A percentile compares a stretch with the other conserved stretches of the same genome.
Evolutionary conservation across 2,797 vertebrate species (phyloP).

Genomic region (Hippopotamyrus pictus): DNA sequence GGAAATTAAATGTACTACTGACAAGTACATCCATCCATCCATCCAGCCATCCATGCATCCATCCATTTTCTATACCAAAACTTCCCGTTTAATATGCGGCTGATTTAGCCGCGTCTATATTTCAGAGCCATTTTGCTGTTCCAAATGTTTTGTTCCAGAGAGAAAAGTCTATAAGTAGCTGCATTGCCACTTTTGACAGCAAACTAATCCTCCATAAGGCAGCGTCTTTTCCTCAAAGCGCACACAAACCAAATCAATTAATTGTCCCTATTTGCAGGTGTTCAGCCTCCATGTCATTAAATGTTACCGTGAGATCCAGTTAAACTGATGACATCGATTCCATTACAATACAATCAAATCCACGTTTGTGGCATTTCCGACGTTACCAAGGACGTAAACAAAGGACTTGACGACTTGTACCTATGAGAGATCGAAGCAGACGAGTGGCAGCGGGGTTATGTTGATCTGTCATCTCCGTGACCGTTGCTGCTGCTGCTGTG

Average conservation of each 20-base stretch:
- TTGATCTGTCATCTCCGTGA: background rate
- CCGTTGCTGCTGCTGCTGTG: background rate
- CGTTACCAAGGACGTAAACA: background rate
- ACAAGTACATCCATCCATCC: background rate
- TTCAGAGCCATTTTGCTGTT: background rate
- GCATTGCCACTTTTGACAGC: background rate
- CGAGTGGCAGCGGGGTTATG: background rate
- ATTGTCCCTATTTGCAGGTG: background rate
- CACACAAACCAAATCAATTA: background rate
- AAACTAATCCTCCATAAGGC: background rate
- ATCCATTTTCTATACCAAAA: background rate
- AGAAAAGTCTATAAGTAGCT: background rate
- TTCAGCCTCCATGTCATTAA: background rate
- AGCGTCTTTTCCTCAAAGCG: background rate
- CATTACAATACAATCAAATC: conserved; percentile 3
- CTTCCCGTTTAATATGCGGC: background rate
- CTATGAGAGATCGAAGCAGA: background rate
- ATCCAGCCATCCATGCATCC: background rate
- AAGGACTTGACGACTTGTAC: background rate
- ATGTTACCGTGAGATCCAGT: background rate
- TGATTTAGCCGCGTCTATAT: background rate
- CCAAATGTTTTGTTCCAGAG: background rate
- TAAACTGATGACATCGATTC: background rate
- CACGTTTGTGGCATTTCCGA: background rate
- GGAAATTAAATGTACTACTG: background rate